Percentiles rank a stretch among this genome's conserved stretches.
These are phyloP conservation scores for Tenthredo scrophulariae DNA, from an alignment of 2,888 invertebrate genomes.

Conservation along the genomic window DNA sequence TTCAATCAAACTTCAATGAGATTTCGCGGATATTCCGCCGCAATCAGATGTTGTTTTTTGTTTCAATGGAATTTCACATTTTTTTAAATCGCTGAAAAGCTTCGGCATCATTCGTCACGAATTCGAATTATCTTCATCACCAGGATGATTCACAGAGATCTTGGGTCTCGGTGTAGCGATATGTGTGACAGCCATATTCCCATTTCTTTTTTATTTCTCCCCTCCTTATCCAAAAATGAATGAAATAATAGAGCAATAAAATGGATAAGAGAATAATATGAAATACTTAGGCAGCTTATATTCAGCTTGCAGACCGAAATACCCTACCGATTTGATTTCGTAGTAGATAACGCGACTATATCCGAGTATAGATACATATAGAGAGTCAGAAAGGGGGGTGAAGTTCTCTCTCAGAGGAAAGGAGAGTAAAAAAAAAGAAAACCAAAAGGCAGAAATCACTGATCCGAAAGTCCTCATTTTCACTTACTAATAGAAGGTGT, in stretches of 20 bases:
- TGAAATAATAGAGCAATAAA: conserved; percentile 12
- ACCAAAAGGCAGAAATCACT: neutral
- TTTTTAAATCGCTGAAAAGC: no score
- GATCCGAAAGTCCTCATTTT: neutral
- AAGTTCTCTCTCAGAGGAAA: neutral
- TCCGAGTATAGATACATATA: neutral
- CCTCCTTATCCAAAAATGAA: neutral
- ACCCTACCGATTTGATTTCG: conserved; percentile 5
- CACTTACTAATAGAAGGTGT: neutral
- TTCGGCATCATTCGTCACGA: neutral
- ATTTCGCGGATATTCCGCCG: neutral
- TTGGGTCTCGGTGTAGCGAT: neutral
- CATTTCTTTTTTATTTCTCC: neutral
- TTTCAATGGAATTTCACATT: neutral
- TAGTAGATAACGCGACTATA: neutral
- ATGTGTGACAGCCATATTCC: no score
- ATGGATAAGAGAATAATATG: neutral
- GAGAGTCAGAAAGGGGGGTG: neutral
- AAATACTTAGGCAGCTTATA: neutral
- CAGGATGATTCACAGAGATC: neutral
- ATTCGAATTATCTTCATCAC: neutral
- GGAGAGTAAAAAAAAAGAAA: neutral
- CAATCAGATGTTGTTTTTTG: neutral
- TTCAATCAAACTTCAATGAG: neutral
- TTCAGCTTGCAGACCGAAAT: neutral